Evolutionary conservation across 2,797 vertebrate species (phyloP), one percentile per base, ranked within the genome.

Genomic region (Neostethus bicornis): DNA sequence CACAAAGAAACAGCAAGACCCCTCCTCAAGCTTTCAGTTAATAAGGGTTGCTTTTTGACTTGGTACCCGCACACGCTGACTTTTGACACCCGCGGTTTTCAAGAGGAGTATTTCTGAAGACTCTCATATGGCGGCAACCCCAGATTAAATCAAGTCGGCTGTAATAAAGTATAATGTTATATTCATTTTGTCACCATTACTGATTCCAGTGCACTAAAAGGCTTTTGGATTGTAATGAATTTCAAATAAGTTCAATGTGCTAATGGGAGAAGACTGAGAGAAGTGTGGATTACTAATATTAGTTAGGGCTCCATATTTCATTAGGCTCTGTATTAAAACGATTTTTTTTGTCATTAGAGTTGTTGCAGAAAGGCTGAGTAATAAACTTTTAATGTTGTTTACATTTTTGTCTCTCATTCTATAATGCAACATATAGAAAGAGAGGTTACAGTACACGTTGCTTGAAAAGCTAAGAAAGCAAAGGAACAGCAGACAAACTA

Each of bases 1-100:
- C 82, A 92, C 92, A 93, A 93, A 92, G 91, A 89, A 89, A 90
- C 89, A 91, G 91, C 86, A 83, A 87, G 91, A 87, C 82, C 73
- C 84, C 87, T 89, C 85, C 77, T 87, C 71, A 62, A 83, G 87
- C 86, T 83, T 90, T 89, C 85, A 83, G 82, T 83, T 91, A 87
- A 85, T 85, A 84, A 83, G 85, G 70, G 73, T 80, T 72, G 87
- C 85, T 88, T 88, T 90, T 86, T 83, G 79, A 81, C 62, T 77
- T 41, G 3, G 42, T 89, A 87, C 91, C 86, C 90, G 83, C 46
- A 20, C 87, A 79, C 4, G 79, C 87, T 86, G 89, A 91, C 90
- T 91, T 89, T 78, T 86, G 86, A 85, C 86, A 85, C 88, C 81
- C 62, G 48, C 21, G 55, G 83, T 90, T 87, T 91, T 81, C 76